Percentiles rank a stretch among this genome's conserved stretches.
Evolutionary conservation across 2,888 invertebrate species (phyloP).

Genomic region (Tortrix viridana): DNA sequence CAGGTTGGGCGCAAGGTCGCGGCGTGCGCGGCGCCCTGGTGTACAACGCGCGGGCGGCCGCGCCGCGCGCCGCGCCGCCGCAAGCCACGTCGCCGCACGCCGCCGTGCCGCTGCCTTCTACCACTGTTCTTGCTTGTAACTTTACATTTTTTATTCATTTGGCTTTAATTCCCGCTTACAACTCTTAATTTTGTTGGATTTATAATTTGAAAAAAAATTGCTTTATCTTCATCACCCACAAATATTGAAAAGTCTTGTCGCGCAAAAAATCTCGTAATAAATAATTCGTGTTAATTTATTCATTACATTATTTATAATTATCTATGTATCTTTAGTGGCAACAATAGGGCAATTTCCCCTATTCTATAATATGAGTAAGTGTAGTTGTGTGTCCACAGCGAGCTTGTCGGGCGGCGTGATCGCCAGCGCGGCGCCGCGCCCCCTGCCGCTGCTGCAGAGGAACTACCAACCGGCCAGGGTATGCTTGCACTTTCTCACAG

Average conservation of each 20-base stretch:
- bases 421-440: conserved; percentile 66
- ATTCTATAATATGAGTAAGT: too few species aligned
- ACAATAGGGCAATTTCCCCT: too few species aligned
- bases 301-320: too few species aligned
- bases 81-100: conserved; percentile 49
- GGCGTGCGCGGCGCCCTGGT: conserved; percentile 61
- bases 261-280: too few species aligned
- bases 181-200: too few species aligned
- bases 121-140: conserved; percentile 69
- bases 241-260: too few species aligned
- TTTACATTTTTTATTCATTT: too few species aligned
- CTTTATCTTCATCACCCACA: too few species aligned
- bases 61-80: conserved; percentile 41
- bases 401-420: conserved; percentile 57
- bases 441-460: conserved; percentile 72
- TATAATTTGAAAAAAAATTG: too few species aligned
- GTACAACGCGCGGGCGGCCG: conserved; percentile 58
- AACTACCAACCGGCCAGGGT: conserved; percentile 80
- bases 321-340: too few species aligned
- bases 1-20: conserved; percentile 36
- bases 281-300: too few species aligned
- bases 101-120: conserved; percentile 60
- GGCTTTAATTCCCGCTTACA: too few species aligned
- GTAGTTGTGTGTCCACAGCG: conserved; percentile 48
- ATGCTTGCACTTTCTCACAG: conserved; percentile 22